Base-by-base conservation (phyloP, 2,888 invertebrate species). In the Rotaria magnacalcarata region DNA sequence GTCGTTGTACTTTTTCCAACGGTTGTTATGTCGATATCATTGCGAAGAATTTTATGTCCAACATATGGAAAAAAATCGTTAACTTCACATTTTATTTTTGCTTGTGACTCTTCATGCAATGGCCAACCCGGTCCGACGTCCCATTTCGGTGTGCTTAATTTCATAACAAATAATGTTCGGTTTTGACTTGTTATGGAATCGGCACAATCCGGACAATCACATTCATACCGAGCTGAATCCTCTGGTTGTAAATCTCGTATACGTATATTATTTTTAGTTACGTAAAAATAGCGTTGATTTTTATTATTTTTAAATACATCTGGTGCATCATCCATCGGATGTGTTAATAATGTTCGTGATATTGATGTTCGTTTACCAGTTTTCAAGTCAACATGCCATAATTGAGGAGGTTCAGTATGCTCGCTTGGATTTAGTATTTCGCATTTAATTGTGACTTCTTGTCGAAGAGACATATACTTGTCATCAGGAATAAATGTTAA, bases 151-250 rank as follows among this genome's bases (percentile, higher is more conserved):
- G 21, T 19, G 8, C 0, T 5, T n/a, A 47, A 47, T 80, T 80
- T 43, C 47, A 47, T 80, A 24, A 80, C 80, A 47, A 14, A 24
- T 14, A 80, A 80, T n/a, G 24, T 8, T 80, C 41, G 41, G 10
- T 10, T 43, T n/a, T 47, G 10, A 47, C 11, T 24, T 80, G 2
- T 3, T 47, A 47, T 8, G 11, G 7, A 0, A 34, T 47, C 47
- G 47, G 21, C 80, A 80, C 80, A 80, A 80, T 80, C 80, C 21
- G 80, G 80, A 80, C 80, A 80, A 47, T 80, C n/a, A 80, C 80
- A 80, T 80, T 80, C 80, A 80, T 80, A 80, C 24, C 11, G n/a
- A 24, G 80, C 80, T 80, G 47, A 47, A 80, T 80, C 80, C n/a
- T 47, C 47, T 3, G 47, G 14, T 47, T 80, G 80, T 80, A 47